Percentiles rank a stretch among this genome's conserved stretches.
These are phyloP conservation scores for Chaetophractus vellerosus DNA, from an alignment of 2,797 vertebrate genomes.

Conservation along the genomic window DNA sequence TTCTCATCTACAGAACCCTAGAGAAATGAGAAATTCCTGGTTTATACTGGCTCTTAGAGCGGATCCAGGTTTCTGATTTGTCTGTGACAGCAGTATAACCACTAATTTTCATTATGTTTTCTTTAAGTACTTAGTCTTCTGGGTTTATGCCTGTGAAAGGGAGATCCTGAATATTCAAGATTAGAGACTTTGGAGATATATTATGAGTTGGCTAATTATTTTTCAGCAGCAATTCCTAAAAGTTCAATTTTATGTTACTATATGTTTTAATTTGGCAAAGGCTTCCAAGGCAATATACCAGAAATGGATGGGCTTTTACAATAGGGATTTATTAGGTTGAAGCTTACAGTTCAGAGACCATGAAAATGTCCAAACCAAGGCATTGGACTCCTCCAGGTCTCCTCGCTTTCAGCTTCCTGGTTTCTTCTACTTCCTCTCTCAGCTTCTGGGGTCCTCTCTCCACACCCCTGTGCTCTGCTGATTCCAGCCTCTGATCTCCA, in stretches of 20 bases:
- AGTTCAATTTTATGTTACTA: conserved; percentile 26
- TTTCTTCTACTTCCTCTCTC: no score
- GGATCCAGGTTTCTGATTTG: conserved; percentile 22
- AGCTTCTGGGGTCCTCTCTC: no score
- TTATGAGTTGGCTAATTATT: conserved; percentile 36
- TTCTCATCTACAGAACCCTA: background rate
- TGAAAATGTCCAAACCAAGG: no score
- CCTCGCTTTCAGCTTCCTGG: no score
- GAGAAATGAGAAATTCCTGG: conserved; percentile 36
- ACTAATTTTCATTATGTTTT: conserved; percentile 27
- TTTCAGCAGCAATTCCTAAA: conserved; percentile 23
- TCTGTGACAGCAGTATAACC: background rate
- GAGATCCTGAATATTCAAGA: background rate
- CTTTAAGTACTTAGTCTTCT: conserved; percentile 49
- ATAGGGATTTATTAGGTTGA: no score
- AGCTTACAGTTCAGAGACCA: no score
- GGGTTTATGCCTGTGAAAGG: background rate
- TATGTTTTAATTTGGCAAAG: background rate
- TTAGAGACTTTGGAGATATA: background rate
- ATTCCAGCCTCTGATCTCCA: no score
- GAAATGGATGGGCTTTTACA: no score
- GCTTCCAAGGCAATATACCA: no score
- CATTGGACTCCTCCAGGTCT: no score
- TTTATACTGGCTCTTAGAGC: background rate
- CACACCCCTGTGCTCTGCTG: no score